Evolutionary conservation across 1,140 invertebrate species (phyloP).

Genomic region (Choristoneura fumiferana): DNA sequence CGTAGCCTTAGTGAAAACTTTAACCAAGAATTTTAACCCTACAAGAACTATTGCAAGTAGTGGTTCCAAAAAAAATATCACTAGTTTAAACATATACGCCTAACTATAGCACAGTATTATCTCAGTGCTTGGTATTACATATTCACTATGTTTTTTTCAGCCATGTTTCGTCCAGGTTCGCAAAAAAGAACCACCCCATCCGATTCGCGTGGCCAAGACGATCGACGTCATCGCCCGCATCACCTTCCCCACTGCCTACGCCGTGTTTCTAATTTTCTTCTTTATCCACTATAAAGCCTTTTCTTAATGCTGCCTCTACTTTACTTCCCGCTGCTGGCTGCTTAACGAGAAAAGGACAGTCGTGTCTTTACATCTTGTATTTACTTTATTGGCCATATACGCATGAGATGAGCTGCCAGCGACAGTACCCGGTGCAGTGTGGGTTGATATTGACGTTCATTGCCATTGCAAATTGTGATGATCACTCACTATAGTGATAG

Average conservation of each 20-base stretch:
- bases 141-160: conserved; percentile 70
- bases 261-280: conserved; percentile 95
- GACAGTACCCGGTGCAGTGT: conserved; percentile 39
- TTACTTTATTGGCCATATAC: conserved; percentile 46
- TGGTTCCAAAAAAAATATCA: no score
- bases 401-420: conserved; percentile 29
- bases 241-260: conserved; percentile 94
- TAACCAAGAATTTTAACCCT: no score
- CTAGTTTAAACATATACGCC: no score
- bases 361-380: conserved; percentile 51
- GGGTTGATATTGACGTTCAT: conserved; percentile 36
- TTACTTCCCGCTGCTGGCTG: conserved; percentile 39
- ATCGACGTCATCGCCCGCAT: conserved; percentile 96
- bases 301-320: conserved; percentile 78
- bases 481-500: conserved; percentile 38
- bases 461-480: conserved; percentile 51
- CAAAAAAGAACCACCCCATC: conserved; percentile 93
- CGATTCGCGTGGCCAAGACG: conserved; percentile 94
- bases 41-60: no score
- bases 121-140: no score
- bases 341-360: conserved; percentile 51
- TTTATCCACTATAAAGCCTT: conserved; percentile 93
- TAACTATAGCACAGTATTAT: no score
- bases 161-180: conserved; percentile 88
- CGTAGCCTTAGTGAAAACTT: no score